Evolutionary conservation across 2,113 vertebrate species (phyloP), one percentile per base, ranked within the genome.

Genomic region (Antigone vipio): DNA sequence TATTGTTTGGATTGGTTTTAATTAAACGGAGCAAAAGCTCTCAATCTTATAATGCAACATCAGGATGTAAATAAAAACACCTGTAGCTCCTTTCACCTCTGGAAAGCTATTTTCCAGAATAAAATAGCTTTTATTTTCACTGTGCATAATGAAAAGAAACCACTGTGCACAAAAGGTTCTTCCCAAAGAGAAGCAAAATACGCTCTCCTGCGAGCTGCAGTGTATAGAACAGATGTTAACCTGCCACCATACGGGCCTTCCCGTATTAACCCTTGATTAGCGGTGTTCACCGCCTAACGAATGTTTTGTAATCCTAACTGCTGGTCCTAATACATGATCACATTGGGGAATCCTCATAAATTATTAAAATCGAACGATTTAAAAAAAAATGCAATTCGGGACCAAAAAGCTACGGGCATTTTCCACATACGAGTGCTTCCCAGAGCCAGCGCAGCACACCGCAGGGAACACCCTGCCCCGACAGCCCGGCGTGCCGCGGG

Each of bases 371-470:
- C 15, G 11, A 40, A 27, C 9, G 23, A 9, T 1, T 26, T 6
- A 0, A 13, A 23, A 13, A 13, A 38, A 35, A 27, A 14, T 0
- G 17, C 44, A 7, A 6, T 7, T 15, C 22, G 0, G 50, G 74
- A n/a, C 34, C 12, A 15, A 29, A 55, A 52, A 19, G 45, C 50
- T 6, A 3, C 32, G 29, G 29, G 49, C 35, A 6, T 9, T 9
- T 77, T 5, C 32, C 42, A 24, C 14, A 18, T 12, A 0, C 4
- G 53, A 14, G 20, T 1, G 45, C 2, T 60, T 5, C 55, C 50
- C 1, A 8, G 81, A 34, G 23, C 44, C 59, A 8, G 42, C 27
- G 20, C 67, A n/a, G 63, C 26, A 6, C 15, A 15, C 42, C 15
- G 63, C 45, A n/a, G 59, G 47, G 58, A 50, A 19, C 17, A 3